These are phyloP conservation scores for Asbolus verrucosus DNA, from an alignment of 1,140 invertebrate species.

Conservation along the genomic window DNA sequence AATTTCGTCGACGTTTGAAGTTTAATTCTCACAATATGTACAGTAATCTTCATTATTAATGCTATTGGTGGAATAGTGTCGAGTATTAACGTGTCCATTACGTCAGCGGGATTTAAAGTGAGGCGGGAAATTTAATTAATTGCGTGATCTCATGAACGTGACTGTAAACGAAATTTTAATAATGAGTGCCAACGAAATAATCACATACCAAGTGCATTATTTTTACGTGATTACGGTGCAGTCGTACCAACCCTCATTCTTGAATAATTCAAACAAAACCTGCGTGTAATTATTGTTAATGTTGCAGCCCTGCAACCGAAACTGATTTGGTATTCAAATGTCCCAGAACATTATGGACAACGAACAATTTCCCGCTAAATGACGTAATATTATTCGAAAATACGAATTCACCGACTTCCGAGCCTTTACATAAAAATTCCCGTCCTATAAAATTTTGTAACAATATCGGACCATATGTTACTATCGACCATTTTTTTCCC, in stretches of 20 bases:
- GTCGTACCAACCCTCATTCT: conserved; percentile 16
- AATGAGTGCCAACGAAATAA: conserved; percentile 19
- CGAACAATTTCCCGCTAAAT: conserved; percentile 26
- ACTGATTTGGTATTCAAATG: conserved; percentile 35
- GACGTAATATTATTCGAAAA: conserved; percentile 30
- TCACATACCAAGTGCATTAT: conserved; percentile 24
- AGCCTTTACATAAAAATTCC: conserved; percentile 1
- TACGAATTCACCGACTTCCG: not conserved
- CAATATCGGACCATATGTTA: not conserved
- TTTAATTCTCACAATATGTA: conserved; percentile 26
- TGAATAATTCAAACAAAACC: conserved; percentile 35
- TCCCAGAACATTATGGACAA: conserved; percentile 12
- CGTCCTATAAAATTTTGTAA: not conserved
- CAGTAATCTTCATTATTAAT: conserved; percentile 35
- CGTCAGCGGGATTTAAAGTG: conserved; percentile 12
- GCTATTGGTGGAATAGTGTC: conserved; percentile 16
- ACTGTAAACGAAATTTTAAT: conserved; percentile 34
- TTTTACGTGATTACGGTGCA: conserved; percentile 32
- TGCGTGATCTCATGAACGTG: conserved; percentile 8
- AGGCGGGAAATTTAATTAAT: conserved; percentile 28
- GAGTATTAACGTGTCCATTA: conserved; percentile 2
- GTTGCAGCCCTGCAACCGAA: conserved; percentile 29
- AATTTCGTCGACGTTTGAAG: conserved; percentile 34
- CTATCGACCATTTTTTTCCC: not conserved
- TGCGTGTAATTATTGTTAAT: conserved; percentile 38